These are phyloP conservation scores for Habropoda laboriosa DNA, from an alignment of 1,140 invertebrate genomes.

Conservation along the genomic window DNA sequence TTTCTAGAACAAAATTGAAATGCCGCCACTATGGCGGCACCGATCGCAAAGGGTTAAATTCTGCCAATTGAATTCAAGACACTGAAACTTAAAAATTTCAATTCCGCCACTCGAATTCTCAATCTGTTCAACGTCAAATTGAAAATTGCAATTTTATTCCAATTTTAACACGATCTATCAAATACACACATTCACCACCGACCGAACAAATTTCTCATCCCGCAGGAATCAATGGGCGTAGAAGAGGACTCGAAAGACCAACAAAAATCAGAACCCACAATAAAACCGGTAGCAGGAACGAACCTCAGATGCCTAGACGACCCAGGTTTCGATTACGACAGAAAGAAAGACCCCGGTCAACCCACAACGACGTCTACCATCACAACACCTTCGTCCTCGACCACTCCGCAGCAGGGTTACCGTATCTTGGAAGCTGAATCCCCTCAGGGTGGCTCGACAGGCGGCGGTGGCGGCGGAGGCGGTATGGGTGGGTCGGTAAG, in stretches of 20 bases:
- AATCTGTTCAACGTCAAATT: too few species aligned
- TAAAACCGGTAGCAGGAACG: constrained; percentile 80
- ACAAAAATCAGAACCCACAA: constrained; percentile 54
- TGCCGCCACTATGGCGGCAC: too few species aligned
- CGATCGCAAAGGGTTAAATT: too few species aligned
- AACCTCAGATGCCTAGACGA: constrained; percentile 83
- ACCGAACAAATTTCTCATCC: not conserved
- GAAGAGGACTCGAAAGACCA: constrained; percentile 49
- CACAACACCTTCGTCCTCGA: constrained; percentile 46
- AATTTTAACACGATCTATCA: too few species aligned
- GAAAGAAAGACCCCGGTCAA: constrained; percentile 57
- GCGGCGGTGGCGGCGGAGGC: not conserved
- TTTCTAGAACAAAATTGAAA: too few species aligned
- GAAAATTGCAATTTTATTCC: too few species aligned
- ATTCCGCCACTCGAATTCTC: too few species aligned
- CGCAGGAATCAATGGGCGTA: not conserved
- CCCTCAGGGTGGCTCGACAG: constrained; percentile 29
- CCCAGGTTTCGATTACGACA: constrained; percentile 82
- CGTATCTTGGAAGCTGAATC: constrained; percentile 70
- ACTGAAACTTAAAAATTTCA: too few species aligned
- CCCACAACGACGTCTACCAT: constrained; percentile 53
- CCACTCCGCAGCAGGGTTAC: constrained; percentile 61
- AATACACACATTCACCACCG: too few species aligned
- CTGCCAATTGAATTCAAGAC: too few species aligned
- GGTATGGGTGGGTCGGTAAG: constrained; percentile 1